Base-by-base conservation (phyloP, 2,888 invertebrate species). In the Parnassius smintheus region DNA sequence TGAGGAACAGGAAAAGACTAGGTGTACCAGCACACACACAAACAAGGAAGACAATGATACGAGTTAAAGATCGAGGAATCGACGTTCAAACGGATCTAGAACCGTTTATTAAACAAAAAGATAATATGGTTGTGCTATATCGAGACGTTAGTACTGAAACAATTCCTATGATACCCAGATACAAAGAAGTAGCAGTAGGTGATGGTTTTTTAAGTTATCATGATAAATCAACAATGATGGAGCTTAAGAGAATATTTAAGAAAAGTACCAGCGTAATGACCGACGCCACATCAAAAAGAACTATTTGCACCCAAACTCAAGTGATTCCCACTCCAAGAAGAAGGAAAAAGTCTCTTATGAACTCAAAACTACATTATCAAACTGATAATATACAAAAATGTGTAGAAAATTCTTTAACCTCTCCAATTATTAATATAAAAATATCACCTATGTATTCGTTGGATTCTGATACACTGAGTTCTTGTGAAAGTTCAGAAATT, bases 21-120 rank as follows among this genome's bases (percentile, higher is more conserved):
- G 93, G 90, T 63, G 90, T 91, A 68, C 91, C 93, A 66, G 92
- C 88, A 3, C 89, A 93, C 61, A 94, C 93, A 0, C 94, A 94
- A 79, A 94, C 94, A n/a, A 78, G 82, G 69, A 84, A 82, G 53
- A 83, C 86, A 9, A 83, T 92, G 7, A 85, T 81, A 61, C 77
- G 94, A 62, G 91, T 94, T 1, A 94, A 91, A 83, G 94, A 94
- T 75, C 92, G 91, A 70, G 88, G 87, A 9, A 89, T 92, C 1
- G 93, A 94, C 70, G 87, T 91, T 2, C 92, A 92, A 70, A 81
- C 85, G 53, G 94, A 94, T 77, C 82, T 94, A 58, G 85, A 89
- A 67, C 73, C 89, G 7, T 87, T 86, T 60, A 70, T 82, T 64
- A 70, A 76, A 2, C 85, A 85, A 70, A 79, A 85, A 46, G 84